phyloP scores from a whole-genome alignment of 2,113 vertebrate genomes.

The Indri indri region DNA sequence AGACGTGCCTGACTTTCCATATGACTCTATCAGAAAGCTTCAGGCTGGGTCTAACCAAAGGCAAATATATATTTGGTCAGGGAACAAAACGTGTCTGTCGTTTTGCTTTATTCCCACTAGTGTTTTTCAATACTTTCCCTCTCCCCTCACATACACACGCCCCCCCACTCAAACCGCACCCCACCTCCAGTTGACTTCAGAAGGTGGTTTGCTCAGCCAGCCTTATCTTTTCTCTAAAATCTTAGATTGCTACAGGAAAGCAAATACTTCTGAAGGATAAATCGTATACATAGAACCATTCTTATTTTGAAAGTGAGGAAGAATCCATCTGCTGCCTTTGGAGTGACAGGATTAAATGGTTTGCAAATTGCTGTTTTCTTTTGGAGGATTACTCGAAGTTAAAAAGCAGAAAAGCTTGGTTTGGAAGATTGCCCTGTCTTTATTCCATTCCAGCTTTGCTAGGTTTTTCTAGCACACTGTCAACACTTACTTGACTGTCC shows the following conservation, averaged over 20 bases:
- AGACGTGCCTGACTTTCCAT: background rate
- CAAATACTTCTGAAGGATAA: background rate
- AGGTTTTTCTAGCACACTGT: constrained; percentile 21
- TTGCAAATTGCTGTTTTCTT: constrained; percentile 33
- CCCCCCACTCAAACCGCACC: background rate
- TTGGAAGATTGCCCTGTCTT: constrained; percentile 37
- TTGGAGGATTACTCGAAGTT: constrained; percentile 20
- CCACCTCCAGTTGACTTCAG: background rate
- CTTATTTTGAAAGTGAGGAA: background rate
- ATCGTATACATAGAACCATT: background rate
- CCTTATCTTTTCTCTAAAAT: background rate
- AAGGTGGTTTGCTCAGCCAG: background rate
- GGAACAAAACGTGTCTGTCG: background rate
- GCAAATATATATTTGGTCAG: background rate
- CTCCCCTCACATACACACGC: background rate
- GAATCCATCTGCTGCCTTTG: background rate
- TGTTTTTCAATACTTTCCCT: background rate
- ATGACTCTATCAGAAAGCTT: background rate
- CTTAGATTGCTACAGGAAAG: background rate
- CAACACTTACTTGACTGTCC: constrained; percentile 12
- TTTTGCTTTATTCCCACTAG: background rate
- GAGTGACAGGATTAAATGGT: background rate
- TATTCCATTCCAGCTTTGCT: constrained; percentile 2
- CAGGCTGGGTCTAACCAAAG: background rate
- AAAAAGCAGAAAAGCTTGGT: background rate